Base-by-base conservation (phyloP, 2,113 vertebrate species). In the Oryzias javanicus region DNA sequence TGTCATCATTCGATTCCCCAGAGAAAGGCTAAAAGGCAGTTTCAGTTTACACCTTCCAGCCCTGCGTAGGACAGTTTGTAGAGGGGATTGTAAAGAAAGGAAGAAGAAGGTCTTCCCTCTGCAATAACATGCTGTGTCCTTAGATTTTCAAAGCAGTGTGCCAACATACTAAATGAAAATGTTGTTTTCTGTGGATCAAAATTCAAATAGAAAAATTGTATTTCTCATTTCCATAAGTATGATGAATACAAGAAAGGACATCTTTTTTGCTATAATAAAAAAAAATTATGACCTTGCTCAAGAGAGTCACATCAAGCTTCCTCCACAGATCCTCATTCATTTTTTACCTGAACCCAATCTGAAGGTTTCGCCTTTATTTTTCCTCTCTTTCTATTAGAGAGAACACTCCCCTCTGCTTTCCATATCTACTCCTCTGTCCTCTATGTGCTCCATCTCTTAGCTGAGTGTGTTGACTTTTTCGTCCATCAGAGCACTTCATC, bases 401-500 rank as follows among this genome's bases (percentile, higher is more conserved):
- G 41, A 7, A 29, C 40, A 42, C 24, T 62, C 29, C 44, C 27
- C 69, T 57, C 62, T 53, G 46, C 61, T 74, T 61, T 64, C 54
- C 70, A 74, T 74, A 51, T 57, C 35, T 57, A 24, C 40, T 42
- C 19, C 14, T 14, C 35, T 35, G 6, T 49, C 22, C 5, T 27
- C 53, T 74, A 25, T 58, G 7, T 67, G 62, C 72, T 14, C 48
- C 49, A 19, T 76, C 56, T 61, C 72, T 70, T 58, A 76, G 57
- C 27, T 19, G 44, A 76, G 58, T 24, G 59, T 15, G 56, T 66
- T 74, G 77, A 78, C 66, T 67, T 64, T 61, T 50, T 55, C 40
- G 48, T 76, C 75, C 75, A 70, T 79, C 80, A 71, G 57, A 52
- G 51, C 57, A 55, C 50, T 18, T 74, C 59, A 51, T 81, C 70